Conservation (phyloP, 2,797 vertebrate species). For the Columba guinea region DNA sequence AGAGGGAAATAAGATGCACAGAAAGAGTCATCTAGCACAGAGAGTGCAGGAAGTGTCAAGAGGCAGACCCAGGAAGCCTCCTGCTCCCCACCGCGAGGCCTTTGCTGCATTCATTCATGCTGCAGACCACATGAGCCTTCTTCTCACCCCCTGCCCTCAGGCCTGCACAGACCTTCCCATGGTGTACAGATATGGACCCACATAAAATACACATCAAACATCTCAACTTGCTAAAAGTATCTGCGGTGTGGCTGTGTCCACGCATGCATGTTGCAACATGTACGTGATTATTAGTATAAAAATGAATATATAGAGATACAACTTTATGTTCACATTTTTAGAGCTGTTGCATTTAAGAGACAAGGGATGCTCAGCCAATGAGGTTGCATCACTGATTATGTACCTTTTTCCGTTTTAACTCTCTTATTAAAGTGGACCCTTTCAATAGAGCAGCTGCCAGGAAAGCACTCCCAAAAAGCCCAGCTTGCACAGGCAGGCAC, state of each 20-base stretch:
- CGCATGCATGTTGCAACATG: neutral
- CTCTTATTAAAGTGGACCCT: neutral
- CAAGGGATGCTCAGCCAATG: neutral
- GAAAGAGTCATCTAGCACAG: fast-evolving
- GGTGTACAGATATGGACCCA: neutral
- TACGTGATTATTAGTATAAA: no score
- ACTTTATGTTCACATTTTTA: neutral
- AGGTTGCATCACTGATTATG: neutral
- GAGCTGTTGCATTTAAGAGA: neutral
- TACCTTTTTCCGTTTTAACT: neutral
- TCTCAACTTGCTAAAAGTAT: neutral
- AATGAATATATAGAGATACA: neutral
- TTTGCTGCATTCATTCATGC: neutral
- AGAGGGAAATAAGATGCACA: neutral
- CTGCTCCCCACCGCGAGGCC: no score
- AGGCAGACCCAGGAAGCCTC: neutral
- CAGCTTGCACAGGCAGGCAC: neutral
- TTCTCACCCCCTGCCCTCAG: neutral
- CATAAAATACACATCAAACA: neutral
- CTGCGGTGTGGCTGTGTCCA: neutral
- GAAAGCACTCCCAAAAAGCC: neutral
- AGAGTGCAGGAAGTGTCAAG: neutral
- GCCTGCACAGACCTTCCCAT: neutral
- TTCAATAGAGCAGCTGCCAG: neutral
- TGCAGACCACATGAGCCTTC: neutral